Percentiles rank a stretch among this genome's conserved stretches.
Conservation (phyloP, 1,140 invertebrate species). For the Chlorops oryzae region DNA sequence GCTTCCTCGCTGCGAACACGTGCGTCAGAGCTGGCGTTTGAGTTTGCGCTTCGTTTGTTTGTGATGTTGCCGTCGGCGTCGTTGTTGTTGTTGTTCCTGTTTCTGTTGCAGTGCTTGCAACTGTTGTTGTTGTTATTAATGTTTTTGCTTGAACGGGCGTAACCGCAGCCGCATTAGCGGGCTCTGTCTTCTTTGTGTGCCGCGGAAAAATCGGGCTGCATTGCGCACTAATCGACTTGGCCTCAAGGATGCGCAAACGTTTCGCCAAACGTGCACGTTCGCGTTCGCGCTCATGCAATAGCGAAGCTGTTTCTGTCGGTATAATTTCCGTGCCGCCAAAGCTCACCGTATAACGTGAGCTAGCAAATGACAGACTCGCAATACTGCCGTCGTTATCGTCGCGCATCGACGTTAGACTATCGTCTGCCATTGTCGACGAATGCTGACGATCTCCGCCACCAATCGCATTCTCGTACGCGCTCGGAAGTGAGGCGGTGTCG, state of each 20-base stretch:
- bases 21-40: too few species aligned
- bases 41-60: too few species aligned
- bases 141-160: too few species aligned
- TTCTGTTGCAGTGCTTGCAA: too few species aligned
- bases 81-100: too few species aligned
- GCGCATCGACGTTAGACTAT: conserved; percentile 37
- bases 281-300: conserved; percentile 13
- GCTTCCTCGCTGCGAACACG: conserved; percentile 26
- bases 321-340: conserved; percentile 40
- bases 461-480: conserved; percentile 15
- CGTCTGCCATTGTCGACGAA: conserved; percentile 42
- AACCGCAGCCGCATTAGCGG: too few species aligned
- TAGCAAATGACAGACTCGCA: conserved; percentile 41
- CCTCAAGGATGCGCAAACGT: conserved; percentile 38
- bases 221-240: conserved; percentile 45
- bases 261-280: conserved; percentile 31
- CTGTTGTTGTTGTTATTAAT: too few species aligned
- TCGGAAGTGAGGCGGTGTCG: conserved; percentile 32
- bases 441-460: conserved; percentile 20
- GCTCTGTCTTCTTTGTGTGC: conserved; percentile 20
- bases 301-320: conserved; percentile 23
- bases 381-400: too few species aligned
- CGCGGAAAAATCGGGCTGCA: conserved; percentile 43
- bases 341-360: conserved; percentile 33
- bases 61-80: too few species aligned